A percentile compares a stretch with the other conserved stretches of the same genome.
Conservation (phyloP, 2,797 vertebrate species). For the Gallinago solitaria region DNA sequence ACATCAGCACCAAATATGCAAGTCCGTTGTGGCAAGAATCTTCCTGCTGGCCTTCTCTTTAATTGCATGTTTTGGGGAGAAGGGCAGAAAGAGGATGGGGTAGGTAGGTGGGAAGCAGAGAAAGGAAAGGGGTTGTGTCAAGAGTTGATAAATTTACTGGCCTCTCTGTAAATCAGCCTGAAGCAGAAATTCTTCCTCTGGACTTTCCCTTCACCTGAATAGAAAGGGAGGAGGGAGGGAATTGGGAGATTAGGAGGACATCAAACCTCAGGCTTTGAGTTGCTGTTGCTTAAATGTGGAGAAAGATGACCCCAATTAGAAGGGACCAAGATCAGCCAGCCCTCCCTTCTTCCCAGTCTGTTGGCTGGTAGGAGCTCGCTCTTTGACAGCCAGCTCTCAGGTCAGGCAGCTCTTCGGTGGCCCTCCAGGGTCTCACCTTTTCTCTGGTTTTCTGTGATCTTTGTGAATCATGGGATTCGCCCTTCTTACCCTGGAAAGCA, state of each 20-base stretch:
- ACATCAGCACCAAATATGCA: slow-evolving; percentile 25
- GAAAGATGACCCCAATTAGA: not conserved
- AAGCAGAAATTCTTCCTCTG: slow-evolving; percentile 68
- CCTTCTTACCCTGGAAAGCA: not conserved
- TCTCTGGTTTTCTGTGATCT: not conserved
- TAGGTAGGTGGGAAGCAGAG: not conserved
- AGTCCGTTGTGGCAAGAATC: slow-evolving; percentile 38
- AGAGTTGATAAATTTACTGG: slow-evolving; percentile 63
- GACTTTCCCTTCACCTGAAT: slow-evolving; percentile 68
- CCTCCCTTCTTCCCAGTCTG: not conserved
- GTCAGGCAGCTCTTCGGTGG: not conserved
- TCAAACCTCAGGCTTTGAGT: not conserved
- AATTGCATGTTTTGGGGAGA: slow-evolving; percentile 38
- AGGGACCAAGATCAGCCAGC: not conserved
- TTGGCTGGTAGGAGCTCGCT: not conserved
- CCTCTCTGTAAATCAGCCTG: slow-evolving; percentile 68
- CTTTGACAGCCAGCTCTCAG: not conserved
- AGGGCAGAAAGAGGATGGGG: not conserved
- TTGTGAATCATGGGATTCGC: not conserved
- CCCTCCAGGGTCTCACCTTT: not conserved
- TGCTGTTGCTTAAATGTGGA: not conserved
- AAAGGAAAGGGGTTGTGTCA: slow-evolving; percentile 53
- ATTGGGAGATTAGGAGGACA: not conserved
- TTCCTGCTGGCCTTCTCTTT: slow-evolving; percentile 51
- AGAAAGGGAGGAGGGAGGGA: slow-evolving; percentile 47